A percentile compares a stretch with the other conserved stretches of the same genome.
These are phyloP conservation scores for Netelia fuscicornis DNA, from an alignment of 2,888 invertebrate species.

Conservation along the genomic window DNA sequence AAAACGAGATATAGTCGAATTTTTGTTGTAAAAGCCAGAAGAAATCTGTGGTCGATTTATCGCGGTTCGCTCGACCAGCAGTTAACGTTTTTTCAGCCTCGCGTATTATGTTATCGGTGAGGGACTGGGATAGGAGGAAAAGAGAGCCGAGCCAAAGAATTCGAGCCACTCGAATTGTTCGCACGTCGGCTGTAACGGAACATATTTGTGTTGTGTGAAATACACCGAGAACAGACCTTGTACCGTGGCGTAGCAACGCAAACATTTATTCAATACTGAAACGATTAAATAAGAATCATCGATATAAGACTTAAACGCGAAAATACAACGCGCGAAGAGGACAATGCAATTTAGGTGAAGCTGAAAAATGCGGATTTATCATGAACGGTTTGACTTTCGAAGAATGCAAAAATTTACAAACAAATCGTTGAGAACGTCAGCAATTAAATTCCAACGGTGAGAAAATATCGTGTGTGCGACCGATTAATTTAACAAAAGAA, in stretches of 20 bases:
- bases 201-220: conserved; percentile 45
- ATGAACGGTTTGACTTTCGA: neutral
- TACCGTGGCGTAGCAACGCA: conserved; percentile 1
- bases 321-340: neutral
- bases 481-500: too few relatives aligned
- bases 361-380: neutral
- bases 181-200: conserved; percentile 29
- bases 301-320: neutral
- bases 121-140: neutral
- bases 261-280: conserved; percentile 22
- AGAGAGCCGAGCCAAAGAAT: conserved; percentile 4
- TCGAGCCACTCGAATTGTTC: conserved; percentile 41
- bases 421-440: too few relatives aligned
- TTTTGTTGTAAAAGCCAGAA: neutral
- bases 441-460: too few relatives aligned
- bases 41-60: conserved; percentile 40
- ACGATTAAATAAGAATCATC: conserved; percentile 5
- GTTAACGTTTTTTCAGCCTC: conserved; percentile 28
- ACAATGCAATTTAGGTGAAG: neutral
- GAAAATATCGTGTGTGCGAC: too few relatives aligned
- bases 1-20: conserved; percentile 9
- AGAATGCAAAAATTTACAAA: neutral
- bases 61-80: conserved; percentile 6
- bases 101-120: conserved; percentile 17
- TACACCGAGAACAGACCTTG: conserved; percentile 15